phyloP scores from a whole-genome alignment of 2,113 vertebrate genomes.

The Paramisgurnus dabryanus region DNA sequence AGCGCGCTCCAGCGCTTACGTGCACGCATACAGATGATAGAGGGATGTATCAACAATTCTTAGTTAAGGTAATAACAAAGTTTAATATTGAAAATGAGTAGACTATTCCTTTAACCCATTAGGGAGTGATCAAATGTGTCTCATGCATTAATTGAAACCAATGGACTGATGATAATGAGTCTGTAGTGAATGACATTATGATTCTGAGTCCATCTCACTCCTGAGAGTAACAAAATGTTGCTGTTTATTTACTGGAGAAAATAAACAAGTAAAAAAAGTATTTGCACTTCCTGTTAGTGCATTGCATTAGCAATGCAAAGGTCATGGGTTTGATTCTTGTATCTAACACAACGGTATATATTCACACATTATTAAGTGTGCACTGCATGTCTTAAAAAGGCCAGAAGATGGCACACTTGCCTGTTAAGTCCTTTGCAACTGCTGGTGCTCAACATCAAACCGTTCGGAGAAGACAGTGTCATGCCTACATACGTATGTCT shows the following conservation, averaged over 20 bases:
- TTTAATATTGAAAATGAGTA: too few species aligned
- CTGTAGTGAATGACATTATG: conserved; percentile 11
- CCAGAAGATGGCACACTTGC: conserved; percentile 63
- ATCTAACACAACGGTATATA: too few species aligned
- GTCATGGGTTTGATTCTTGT: too few species aligned
- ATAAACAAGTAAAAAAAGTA: not conserved
- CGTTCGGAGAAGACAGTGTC: not conserved
- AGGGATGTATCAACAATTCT: too few species aligned
- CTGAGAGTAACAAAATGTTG: not conserved
- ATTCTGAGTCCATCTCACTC: not conserved
- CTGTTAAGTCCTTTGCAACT: conserved; percentile 25
- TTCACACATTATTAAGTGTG: too few species aligned
- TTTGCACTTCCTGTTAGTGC: too few species aligned
- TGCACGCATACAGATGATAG: too few species aligned
- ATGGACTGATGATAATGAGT: conserved; percentile 24
- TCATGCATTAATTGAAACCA: conserved; percentile 7
- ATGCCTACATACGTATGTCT: conserved; percentile 1
- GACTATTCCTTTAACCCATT: not conserved
- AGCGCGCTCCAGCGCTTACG: too few species aligned
- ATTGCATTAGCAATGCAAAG: too few species aligned
- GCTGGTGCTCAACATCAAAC: not conserved
- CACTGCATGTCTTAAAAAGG: not conserved
- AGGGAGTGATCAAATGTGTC: conserved; percentile 2
- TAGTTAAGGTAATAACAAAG: too few species aligned
- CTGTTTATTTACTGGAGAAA: not conserved